Conservation (phyloP, 2,797 vertebrate species). For the Pteropus rufus region DNA sequence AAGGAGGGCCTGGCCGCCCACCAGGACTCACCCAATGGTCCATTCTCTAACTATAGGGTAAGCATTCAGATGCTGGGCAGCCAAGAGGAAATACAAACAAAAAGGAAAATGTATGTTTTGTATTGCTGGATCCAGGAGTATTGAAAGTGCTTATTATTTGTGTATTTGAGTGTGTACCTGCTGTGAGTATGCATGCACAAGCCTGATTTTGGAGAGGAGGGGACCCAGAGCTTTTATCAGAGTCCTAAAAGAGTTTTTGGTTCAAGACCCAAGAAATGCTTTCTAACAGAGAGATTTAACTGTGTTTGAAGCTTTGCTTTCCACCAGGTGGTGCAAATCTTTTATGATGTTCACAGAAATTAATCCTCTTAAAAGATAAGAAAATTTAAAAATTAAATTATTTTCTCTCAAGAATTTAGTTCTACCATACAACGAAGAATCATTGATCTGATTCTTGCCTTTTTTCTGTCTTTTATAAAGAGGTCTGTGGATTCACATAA, state of each 20-base stretch:
- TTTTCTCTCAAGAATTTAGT: background rate
- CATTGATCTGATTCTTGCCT: background rate
- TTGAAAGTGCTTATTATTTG: background rate
- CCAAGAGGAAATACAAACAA: background rate
- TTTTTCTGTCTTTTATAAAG: background rate
- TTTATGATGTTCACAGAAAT: constrained; percentile 49
- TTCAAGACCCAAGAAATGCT: background rate
- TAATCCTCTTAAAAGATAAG: constrained; percentile 41
- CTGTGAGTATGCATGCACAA: background rate
- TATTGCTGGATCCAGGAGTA: background rate
- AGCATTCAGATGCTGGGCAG: background rate
- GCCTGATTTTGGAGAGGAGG: background rate
- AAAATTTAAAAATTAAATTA: background rate
- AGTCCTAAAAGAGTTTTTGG: background rate
- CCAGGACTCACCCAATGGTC: background rate
- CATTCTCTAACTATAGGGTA: background rate
- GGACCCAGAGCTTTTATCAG: background rate
- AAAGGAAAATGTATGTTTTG: background rate
- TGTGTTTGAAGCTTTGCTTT: constrained; percentile 46
- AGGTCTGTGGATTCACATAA: background rate
- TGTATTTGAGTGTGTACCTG: background rate
- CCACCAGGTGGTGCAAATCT: constrained; percentile 71
- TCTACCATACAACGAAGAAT: background rate
- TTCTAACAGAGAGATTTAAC: constrained; percentile 9
- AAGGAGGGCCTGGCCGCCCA: background rate